phyloP scores from a whole-genome alignment of 2,797 vertebrate genomes.

The Falco concolor region DNA sequence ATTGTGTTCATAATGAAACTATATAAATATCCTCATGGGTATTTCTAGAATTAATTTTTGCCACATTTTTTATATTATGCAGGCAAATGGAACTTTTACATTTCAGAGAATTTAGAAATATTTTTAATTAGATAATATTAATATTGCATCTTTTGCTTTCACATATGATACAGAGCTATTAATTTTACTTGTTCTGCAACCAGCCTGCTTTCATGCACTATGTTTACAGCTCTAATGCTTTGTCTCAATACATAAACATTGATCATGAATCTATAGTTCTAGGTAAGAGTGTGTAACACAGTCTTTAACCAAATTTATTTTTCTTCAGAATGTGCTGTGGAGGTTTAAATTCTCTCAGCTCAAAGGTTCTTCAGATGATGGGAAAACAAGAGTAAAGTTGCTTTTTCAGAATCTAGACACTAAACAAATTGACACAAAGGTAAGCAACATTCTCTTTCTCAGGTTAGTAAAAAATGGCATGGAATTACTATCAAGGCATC shows the following conservation, averaged over 20 bases:
- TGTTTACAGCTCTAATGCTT: neutral
- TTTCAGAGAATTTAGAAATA: neutral
- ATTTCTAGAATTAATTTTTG: neutral
- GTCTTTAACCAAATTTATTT: neutral
- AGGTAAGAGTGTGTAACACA: neutral
- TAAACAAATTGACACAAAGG: constrained; percentile 94
- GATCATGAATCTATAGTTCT: neutral
- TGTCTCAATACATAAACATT: neutral
- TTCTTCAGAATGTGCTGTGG: constrained; percentile 83
- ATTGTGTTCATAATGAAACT: neutral
- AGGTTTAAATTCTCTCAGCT: constrained; percentile 94
- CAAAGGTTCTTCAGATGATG: constrained; percentile 94
- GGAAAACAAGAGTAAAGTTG: constrained; percentile 89
- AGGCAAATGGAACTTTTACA: neutral
- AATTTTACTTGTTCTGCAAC: neutral
- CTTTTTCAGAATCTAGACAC: constrained; percentile 90
- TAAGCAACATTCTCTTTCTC: constrained; percentile 53
- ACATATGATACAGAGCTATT: neutral
- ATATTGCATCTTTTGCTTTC: neutral
- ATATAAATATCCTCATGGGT: neutral
- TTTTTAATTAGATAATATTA: neutral
- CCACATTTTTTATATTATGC: neutral
- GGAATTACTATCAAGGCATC: neutral
- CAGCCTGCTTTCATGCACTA: neutral
- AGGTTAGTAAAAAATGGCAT: neutral